Base-by-base conservation (phyloP, 1,140 invertebrate genomes). In the Patella vulgata region DNA sequence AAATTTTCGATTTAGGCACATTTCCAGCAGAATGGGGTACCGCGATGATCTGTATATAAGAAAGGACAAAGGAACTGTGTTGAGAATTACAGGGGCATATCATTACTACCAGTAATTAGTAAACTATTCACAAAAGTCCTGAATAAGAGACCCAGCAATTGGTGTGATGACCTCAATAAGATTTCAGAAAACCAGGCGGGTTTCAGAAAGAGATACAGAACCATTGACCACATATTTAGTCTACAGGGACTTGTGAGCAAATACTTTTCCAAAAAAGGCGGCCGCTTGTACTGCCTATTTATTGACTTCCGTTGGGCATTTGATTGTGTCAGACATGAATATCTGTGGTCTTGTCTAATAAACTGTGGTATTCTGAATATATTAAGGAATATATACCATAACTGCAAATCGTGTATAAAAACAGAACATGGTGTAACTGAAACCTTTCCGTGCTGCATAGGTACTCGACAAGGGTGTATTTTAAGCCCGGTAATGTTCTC, bases 401-500 rank as follows among this genome's bases (percentile, higher is more conserved):
- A 25, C 27, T 27, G 39, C 11, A 12, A 17, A 17, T 58, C 55
- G 11, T 58, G 42, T 30, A 28, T 43, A 9, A 42, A 23, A 30
- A 44, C 46, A 14, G 23, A 12, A 52, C 25, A 33, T 31, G 21
- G 28, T n/a, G 12, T 28, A 31, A 33, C 33, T 8, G 50, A 54
- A 44, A n/a, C 23, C 12, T 47, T 52, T 39, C 25, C 14, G 5
- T 28, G 30, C 8, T 39, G 46, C 0, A 25, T 52, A 9, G 59
- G 59, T 6, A 19, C 50, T 14, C 51, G 47, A 42, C 59, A 42
- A 39, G 59, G 50, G 8, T 48, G 47, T 3, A 48, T 47, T 6
- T 46, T 62, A 36, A 55, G 50, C 25, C 59, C 51, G 0, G 28
- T 55, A 11, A 21, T 62, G 17, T 62, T 62, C 44, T 43, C 51